These are phyloP conservation scores for Eulimnadia texana DNA, from an alignment of 1,140 invertebrate genomes.

Conservation along the genomic window DNA sequence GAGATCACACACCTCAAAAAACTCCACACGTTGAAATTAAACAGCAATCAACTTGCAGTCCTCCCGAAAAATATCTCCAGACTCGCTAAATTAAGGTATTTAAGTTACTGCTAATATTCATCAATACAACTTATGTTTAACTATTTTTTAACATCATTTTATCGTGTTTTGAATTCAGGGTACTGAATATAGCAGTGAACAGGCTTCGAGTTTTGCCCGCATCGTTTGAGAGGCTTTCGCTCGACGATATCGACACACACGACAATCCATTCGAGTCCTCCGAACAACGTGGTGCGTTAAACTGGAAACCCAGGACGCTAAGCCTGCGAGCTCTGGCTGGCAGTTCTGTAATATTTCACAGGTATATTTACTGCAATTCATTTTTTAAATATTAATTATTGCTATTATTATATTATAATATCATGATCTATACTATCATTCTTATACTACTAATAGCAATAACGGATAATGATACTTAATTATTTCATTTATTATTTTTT, in stretches of 20 bases:
- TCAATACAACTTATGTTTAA: too few relatives aligned
- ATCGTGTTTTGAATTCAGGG: not conserved
- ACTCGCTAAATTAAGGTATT: too few relatives aligned
- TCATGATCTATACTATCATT: too few relatives aligned
- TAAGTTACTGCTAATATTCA: too few relatives aligned
- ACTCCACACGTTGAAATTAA: too few relatives aligned
- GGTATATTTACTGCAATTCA: not conserved
- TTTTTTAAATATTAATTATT: too few relatives aligned
- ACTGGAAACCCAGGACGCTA: not conserved
- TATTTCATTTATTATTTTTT: not conserved
- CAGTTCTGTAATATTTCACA: not conserved
- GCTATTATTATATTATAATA: too few relatives aligned
- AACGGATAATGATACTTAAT: too few relatives aligned
- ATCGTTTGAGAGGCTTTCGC: not conserved
- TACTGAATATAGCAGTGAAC: not conserved
- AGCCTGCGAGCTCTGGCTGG: not conserved
- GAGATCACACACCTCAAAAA: too few relatives aligned
- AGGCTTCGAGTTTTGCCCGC: not conserved
- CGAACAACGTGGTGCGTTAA: not conserved
- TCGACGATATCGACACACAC: not conserved
- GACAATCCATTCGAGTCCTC: not conserved
- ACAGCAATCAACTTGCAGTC: too few relatives aligned
- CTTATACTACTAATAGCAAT: too few relatives aligned
- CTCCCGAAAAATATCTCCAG: too few relatives aligned
- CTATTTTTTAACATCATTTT: not conserved